phyloP scores from a whole-genome alignment of 2,113 vertebrate species.

The Vulpes vulpes region DNA sequence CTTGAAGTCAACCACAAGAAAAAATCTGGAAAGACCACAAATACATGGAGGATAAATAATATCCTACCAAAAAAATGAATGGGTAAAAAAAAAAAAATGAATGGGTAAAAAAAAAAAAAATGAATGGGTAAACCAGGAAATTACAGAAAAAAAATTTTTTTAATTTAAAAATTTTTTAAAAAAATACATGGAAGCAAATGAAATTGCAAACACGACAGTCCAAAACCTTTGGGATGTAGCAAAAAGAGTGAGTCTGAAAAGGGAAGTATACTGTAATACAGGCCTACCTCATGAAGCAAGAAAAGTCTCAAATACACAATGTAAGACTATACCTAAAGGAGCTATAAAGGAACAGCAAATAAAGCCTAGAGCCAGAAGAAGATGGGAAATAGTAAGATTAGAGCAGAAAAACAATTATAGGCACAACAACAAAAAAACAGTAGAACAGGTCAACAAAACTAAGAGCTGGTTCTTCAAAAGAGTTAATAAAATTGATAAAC shows the following conservation, averaged over 20 bases:
- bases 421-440: neutral
- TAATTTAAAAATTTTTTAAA: neutral
- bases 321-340: neutral
- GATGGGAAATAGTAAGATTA: neutral
- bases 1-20: neutral
- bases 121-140: neutral
- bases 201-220: neutral
- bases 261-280: neutral
- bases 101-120: neutral
- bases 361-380: neutral
- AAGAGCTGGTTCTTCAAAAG: neutral
- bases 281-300: neutral
- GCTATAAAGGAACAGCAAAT: neutral
- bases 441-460: neutral
- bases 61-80: neutral
- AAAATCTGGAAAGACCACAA: neutral
- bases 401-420: neutral
- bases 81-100: neutral
- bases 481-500: neutral
- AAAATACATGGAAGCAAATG: neutral
- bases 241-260: neutral
- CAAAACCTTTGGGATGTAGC: neutral
- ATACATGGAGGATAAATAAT: neutral
- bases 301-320: neutral
- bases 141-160: neutral